A percentile compares a stretch with the other conserved stretches of the same genome.
phyloP scores from a whole-genome alignment of 2,113 vertebrate species.

The Steatornis caripensis region DNA sequence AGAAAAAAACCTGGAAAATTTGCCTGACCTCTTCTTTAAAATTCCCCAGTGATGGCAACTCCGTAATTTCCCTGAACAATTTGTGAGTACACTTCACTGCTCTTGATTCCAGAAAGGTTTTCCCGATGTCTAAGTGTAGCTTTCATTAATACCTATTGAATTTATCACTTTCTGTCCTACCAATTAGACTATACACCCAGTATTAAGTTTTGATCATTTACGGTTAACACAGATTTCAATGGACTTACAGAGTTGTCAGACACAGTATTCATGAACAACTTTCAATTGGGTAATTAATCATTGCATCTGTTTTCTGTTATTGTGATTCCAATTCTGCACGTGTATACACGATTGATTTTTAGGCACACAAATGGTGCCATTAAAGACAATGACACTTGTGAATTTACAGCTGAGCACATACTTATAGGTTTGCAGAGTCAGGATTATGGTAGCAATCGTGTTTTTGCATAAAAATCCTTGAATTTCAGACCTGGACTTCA shows the following conservation, averaged over 20 bases:
- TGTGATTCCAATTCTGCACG: slow-evolving; percentile 33
- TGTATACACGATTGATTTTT: slow-evolving; percentile 55
- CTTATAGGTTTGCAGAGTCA: not conserved
- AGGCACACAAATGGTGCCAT: slow-evolving; percentile 11
- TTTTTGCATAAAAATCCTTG: not conserved
- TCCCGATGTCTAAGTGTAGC: not conserved
- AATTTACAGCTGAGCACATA: not conserved
- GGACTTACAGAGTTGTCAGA: slow-evolving; percentile 45
- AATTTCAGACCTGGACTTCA: not conserved
- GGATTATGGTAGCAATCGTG: not conserved
- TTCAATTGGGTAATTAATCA: slow-evolving; percentile 48
- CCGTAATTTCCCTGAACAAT: not conserved
- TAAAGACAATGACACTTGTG: slow-evolving; percentile 15
- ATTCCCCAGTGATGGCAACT: not conserved
- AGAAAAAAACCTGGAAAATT: not conserved
- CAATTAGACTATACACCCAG: not conserved
- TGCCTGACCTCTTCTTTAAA: not conserved
- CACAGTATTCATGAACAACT: not conserved
- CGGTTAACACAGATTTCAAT: not conserved
- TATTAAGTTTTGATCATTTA: slow-evolving; percentile 1
- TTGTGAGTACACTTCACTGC: not conserved
- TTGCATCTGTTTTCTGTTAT: slow-evolving; percentile 50
- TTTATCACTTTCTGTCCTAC: not conserved
- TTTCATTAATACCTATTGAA: not conserved
- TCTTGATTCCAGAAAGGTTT: not conserved